A percentile compares a stretch with the other conserved stretches of the same genome.
phyloP scores from a whole-genome alignment of 2,888 invertebrate genomes.

The Kryphioiulus occultus region DNA sequence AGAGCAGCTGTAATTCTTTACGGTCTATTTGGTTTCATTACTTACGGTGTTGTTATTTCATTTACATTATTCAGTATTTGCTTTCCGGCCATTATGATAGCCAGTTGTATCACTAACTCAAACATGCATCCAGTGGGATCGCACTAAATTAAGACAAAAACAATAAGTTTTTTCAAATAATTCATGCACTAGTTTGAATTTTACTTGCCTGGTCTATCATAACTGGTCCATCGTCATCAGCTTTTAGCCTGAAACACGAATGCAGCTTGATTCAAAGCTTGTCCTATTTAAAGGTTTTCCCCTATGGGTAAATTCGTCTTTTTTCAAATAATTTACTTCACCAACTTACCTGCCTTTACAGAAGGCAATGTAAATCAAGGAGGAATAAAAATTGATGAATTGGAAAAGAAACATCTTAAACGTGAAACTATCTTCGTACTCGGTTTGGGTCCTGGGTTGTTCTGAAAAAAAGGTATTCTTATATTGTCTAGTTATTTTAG shows the following conservation, averaged over 20 bases:
- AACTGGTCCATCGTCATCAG: slow-evolving; percentile 39
- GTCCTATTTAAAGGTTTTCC: too few relatives aligned
- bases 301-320: too few relatives aligned
- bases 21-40: slow-evolving; percentile 56
- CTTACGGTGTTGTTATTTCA: slow-evolving; percentile 88
- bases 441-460: slow-evolving; percentile 93
- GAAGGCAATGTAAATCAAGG: slow-evolving; percentile 98
- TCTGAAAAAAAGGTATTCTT: too few relatives aligned
- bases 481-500: too few relatives aligned
- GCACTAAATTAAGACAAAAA: slow-evolving; percentile 64
- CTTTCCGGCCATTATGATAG: slow-evolving; percentile 95
- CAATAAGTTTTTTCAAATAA: neutral
- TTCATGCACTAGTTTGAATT: neutral
- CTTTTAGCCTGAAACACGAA: slow-evolving; percentile 6
- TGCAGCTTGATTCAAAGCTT: neutral
- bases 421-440: slow-evolving; percentile 97
- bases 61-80: slow-evolving; percentile 92
- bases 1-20: slow-evolving; percentile 29
- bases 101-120: slow-evolving; percentile 87
- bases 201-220: slow-evolving; percentile 44
- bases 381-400: slow-evolving; percentile 98
- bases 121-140: slow-evolving; percentile 93
- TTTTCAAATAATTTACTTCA: neutral
- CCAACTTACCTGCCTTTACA: slow-evolving; percentile 76
- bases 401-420: slow-evolving; percentile 98